Conservation (phyloP, 2,888 invertebrate species). For the Agrochola circellaris region DNA sequence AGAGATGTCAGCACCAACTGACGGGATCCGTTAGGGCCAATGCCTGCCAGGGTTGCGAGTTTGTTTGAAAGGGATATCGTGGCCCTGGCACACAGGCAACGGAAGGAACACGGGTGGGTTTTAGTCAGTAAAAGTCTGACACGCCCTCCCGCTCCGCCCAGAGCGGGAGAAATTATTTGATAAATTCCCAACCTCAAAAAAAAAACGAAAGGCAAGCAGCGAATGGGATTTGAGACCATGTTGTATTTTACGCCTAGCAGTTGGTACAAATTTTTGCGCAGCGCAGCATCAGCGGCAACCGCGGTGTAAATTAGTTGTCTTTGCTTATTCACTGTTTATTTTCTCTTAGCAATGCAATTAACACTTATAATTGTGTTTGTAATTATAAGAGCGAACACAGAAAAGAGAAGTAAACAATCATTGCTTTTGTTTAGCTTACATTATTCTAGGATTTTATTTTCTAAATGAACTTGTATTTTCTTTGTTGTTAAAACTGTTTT, state of each 20-base stretch:
- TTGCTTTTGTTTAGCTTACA: constrained; percentile 40
- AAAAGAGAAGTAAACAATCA: constrained; percentile 38
- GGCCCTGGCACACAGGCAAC: too few species aligned
- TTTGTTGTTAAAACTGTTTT: constrained; percentile 18
- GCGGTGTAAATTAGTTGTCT: constrained; percentile 47
- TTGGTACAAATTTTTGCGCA: constrained; percentile 19
- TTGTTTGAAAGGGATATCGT: too few species aligned
- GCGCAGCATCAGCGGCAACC: neutral
- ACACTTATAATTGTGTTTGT: constrained; percentile 54
- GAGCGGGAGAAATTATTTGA: too few species aligned
- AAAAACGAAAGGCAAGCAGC: constrained; percentile 33
- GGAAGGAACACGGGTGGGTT: too few species aligned
- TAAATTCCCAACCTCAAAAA: too few species aligned
- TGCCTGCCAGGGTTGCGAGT: too few species aligned
- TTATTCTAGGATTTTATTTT: constrained; percentile 26
- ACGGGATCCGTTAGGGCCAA: too few species aligned
- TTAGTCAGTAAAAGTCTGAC: too few species aligned
- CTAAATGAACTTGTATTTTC: constrained; percentile 14
- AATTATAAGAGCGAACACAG: constrained; percentile 56
- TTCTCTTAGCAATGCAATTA: constrained; percentile 55
- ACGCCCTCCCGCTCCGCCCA: too few species aligned
- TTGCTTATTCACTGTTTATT: constrained; percentile 51
- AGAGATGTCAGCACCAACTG: too few species aligned
- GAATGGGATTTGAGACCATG: constrained; percentile 11
- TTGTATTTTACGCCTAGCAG: neutral